These are phyloP conservation scores for Epizoanthus scotinus DNA, from an alignment of 92 coral and sea anemone genomes.

Conservation along the genomic window DNA sequence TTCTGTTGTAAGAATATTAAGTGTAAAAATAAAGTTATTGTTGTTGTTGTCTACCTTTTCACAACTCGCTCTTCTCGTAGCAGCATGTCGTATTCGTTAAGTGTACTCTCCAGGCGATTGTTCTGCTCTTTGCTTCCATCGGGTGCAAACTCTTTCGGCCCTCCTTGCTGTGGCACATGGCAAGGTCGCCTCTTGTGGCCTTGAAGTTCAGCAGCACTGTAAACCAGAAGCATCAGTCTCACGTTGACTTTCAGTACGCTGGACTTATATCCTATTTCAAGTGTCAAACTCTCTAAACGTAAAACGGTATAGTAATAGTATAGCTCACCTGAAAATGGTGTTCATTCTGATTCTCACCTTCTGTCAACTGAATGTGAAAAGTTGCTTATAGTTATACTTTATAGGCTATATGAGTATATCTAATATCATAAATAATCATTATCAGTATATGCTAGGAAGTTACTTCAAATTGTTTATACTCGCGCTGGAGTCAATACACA, in stretches of 20 bases:
- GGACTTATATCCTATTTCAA: neutral
- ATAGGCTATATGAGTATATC: too few relatives aligned
- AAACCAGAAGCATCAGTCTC: neutral
- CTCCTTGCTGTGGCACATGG: slow-evolving; percentile 72
- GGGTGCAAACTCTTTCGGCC: slow-evolving; percentile 76
- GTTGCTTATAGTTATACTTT: too few relatives aligned
- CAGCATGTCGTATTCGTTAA: slow-evolving; percentile 46
- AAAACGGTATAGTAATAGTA: too few relatives aligned
- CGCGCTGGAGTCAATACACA: neutral
- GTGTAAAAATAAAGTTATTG: too few relatives aligned
- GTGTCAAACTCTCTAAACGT: too few relatives aligned
- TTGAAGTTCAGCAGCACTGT: slow-evolving; percentile 79
- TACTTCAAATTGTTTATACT: neutral
- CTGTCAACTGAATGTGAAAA: neutral
- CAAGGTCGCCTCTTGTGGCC: slow-evolving; percentile 58
- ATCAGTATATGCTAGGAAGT: too few relatives aligned
- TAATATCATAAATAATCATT: too few relatives aligned
- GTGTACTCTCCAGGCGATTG: slow-evolving; percentile 43
- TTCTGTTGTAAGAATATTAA: too few relatives aligned
- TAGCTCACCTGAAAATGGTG: slow-evolving; percentile 1
- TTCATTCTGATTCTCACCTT: neutral
- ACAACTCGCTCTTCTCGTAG: slow-evolving; percentile 68
- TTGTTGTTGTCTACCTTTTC: too few relatives aligned
- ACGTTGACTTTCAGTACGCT: neutral
- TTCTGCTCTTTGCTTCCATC: slow-evolving; percentile 56